A percentile compares a stretch with the other conserved stretches of the same genome.
Evolutionary conservation across 2,888 invertebrate genomes (phyloP).

Genomic region (Syrphus vitripennis): DNA sequence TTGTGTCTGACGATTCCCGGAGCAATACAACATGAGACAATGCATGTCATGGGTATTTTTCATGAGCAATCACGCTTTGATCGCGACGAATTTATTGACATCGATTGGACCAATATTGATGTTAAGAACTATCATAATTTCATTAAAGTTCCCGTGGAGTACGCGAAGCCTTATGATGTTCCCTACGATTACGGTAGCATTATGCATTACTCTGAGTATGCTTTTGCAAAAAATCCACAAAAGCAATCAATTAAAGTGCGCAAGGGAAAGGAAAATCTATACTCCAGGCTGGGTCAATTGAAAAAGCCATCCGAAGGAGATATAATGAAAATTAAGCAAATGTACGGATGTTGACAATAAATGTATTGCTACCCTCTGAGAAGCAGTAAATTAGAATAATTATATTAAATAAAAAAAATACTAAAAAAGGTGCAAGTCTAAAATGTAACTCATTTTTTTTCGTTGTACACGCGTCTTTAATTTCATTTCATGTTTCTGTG

Average conservation of each 20-base stretch:
- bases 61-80: constrained; percentile 80
- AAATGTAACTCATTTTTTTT: too few relatives aligned
- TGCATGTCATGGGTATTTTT: constrained; percentile 79
- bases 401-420: background rate
- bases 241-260: constrained; percentile 76
- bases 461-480: too few relatives aligned
- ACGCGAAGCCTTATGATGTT: constrained; percentile 75
- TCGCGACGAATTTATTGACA: constrained; percentile 77
- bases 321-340: constrained; percentile 76
- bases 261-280: constrained; percentile 71
- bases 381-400: background rate
- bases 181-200: constrained; percentile 77
- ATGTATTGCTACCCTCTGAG: background rate
- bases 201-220: constrained; percentile 78
- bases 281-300: constrained; percentile 76
- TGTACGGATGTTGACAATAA: constrained; percentile 76
- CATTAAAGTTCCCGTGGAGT: constrained; percentile 73
- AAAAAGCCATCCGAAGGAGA: constrained; percentile 76
- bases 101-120: constrained; percentile 78
- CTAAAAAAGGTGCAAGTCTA: too few relatives aligned
- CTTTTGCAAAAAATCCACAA: constrained; percentile 76
- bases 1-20: constrained; percentile 76
- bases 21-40: constrained; percentile 78
- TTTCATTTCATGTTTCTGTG: too few relatives aligned
- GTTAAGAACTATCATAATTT: constrained; percentile 78